These are phyloP conservation scores for Ataeniobius toweri DNA, from an alignment of 2,797 vertebrate genomes.

Conservation along the genomic window DNA sequence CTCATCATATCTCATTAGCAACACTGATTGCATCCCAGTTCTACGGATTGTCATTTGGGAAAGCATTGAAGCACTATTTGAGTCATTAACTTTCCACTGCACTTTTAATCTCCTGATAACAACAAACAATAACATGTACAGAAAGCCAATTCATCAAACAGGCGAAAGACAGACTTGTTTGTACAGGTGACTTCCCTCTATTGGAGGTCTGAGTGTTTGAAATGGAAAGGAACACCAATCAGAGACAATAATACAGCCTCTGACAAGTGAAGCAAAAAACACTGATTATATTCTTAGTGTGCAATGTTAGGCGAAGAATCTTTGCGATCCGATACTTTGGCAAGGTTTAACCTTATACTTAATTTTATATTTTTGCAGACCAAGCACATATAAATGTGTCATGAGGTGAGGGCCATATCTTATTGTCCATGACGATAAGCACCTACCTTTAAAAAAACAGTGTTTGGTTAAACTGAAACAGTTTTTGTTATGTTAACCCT, in stretches of 20 bases:
- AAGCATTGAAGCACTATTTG: constrained; percentile 15
- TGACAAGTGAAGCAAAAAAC: background rate
- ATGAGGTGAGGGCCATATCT: background rate
- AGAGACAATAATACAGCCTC: background rate
- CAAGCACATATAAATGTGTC: background rate
- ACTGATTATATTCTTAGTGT: background rate
- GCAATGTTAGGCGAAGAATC: background rate
- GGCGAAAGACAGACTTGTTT: background rate
- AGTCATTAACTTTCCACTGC: constrained; percentile 26
- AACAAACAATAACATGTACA: constrained; percentile 5
- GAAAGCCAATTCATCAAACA: background rate
- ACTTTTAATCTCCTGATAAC: constrained; percentile 3
- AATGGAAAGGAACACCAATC: constrained; percentile 1
- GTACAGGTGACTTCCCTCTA: background rate
- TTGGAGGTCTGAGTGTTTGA: background rate
- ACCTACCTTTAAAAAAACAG: too few relatives aligned
- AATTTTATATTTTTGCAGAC: background rate
- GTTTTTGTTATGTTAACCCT: too few relatives aligned
- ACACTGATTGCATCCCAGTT: constrained; percentile 33
- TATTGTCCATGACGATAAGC: too few relatives aligned
- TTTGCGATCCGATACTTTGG: background rate
- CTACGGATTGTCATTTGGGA: constrained; percentile 11
- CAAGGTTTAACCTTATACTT: background rate
- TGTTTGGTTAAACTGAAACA: too few relatives aligned
- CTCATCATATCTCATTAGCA: constrained; percentile 30